Evolutionary conservation across 1,140 invertebrate genomes (phyloP).

Genomic region (Magallana ariakensis): DNA sequence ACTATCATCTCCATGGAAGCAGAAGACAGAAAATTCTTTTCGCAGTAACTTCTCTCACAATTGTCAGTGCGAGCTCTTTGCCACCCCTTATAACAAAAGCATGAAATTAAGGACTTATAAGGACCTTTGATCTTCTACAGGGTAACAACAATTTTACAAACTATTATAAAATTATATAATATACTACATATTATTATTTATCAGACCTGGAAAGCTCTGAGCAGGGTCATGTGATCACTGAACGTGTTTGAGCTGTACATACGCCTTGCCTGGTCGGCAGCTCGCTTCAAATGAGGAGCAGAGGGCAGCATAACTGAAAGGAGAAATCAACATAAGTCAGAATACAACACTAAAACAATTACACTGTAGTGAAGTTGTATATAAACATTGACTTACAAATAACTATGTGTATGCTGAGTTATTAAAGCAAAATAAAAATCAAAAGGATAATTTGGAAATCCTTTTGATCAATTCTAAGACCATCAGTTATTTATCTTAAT

Average conservation of each 20-base stretch:
- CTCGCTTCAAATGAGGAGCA: neutral
- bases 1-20: slow-evolving; percentile 92
- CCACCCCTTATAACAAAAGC: slow-evolving; percentile 80
- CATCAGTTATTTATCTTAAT: too few relatives aligned
- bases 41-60: slow-evolving; percentile 88
- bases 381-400: neutral
- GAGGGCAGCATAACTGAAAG: neutral
- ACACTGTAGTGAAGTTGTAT: neutral
- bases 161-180: neutral
- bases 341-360: neutral
- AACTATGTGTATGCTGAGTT: neutral
- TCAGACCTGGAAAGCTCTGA: slow-evolving; percentile 90
- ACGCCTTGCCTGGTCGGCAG: slow-evolving; percentile 83
- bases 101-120: neutral
- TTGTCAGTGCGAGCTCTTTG: slow-evolving; percentile 85
- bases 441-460: neutral
- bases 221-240: slow-evolving; percentile 94
- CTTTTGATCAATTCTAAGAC: too few relatives aligned
- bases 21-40: slow-evolving; percentile 88
- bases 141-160: neutral
- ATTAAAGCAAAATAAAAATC: neutral
- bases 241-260: slow-evolving; percentile 88
- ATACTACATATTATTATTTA: too few relatives aligned
- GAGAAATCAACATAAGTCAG: neutral
- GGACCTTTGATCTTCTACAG: neutral